These are phyloP conservation scores for Falco berigora DNA, from an alignment of 2,797 vertebrate species.

Conservation along the genomic window DNA sequence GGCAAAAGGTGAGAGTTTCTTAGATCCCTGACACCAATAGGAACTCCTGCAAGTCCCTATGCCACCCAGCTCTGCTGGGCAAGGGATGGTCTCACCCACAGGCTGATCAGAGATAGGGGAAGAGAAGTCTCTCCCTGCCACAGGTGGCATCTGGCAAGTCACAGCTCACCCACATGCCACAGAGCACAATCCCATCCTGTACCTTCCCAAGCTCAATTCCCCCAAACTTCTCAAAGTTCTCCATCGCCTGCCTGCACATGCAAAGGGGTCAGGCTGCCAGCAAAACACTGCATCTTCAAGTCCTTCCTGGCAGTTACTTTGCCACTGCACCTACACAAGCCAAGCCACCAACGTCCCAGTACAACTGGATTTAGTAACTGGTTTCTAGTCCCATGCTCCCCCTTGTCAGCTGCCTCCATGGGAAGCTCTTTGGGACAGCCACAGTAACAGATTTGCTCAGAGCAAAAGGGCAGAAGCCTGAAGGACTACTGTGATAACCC, in stretches of 20 bases:
- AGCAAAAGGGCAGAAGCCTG: neutral
- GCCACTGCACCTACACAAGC: neutral
- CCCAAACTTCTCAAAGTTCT: neutral
- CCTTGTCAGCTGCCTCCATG: neutral
- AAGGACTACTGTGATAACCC: neutral
- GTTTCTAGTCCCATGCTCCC: neutral
- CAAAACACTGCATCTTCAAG: neutral
- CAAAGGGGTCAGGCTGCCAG: neutral
- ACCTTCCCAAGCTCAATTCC: neutral
- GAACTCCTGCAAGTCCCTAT: neutral
- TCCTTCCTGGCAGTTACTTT: neutral
- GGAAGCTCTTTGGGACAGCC: neutral
- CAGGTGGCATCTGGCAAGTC: neutral
- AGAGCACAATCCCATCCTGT: neutral
- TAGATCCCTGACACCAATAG: neutral
- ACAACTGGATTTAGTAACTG: neutral
- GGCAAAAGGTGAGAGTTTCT: neutral
- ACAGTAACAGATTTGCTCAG: neutral
- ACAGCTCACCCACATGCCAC: neutral
- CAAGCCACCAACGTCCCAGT: neutral
- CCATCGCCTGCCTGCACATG: accelerated
- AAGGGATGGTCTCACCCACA: neutral
- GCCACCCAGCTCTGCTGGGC: neutral
- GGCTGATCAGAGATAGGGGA: neutral
- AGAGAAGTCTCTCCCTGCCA: neutral